These are phyloP conservation scores for Drosophila gunungcola DNA, from an alignment of 1,140 invertebrate genomes.

Conservation along the genomic window DNA sequence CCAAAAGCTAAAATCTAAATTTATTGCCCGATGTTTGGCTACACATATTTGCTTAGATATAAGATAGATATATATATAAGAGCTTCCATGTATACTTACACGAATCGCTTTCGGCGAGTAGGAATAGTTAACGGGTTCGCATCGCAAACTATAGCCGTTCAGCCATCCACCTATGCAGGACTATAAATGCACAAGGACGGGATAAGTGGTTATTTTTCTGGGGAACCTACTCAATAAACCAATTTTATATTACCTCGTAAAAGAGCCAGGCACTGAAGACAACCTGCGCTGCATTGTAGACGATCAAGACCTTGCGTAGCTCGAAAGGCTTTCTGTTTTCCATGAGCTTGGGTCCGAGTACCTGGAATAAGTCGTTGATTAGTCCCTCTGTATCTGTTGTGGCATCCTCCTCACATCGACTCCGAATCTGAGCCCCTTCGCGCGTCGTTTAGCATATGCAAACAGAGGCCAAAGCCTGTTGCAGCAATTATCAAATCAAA, in stretches of 20 bases:
- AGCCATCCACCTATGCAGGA: constrained; percentile 90
- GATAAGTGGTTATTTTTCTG: constrained; percentile 11
- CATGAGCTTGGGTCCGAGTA: constrained; percentile 94
- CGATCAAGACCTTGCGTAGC: constrained; percentile 91
- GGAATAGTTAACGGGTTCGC: constrained; percentile 96
- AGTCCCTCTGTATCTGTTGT: constrained; percentile 6
- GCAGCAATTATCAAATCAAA: constrained; percentile 77
- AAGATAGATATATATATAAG: too few species aligned
- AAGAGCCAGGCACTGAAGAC: constrained; percentile 93
- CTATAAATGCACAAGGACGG: constrained; percentile 56
- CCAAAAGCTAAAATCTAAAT: constrained; percentile 24
- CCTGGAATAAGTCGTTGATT: constrained; percentile 84
- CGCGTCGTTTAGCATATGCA: constrained; percentile 51
- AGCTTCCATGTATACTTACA: constrained; percentile 87
- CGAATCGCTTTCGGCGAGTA: constrained; percentile 90
- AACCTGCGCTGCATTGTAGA: constrained; percentile 95
- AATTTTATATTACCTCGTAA: constrained; percentile 88
- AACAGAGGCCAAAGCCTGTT: constrained; percentile 59
- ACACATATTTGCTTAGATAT: constrained; percentile 14
- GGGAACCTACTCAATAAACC: background rate
- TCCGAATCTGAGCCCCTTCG: background rate
- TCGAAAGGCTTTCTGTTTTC: constrained; percentile 94
- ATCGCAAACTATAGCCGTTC: constrained; percentile 92
- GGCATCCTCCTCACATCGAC: constrained; percentile 9
- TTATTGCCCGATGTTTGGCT: constrained; percentile 3